These are phyloP conservation scores for Amphiprion ocellaris DNA, from an alignment of 2,113 vertebrate species.

Conservation along the genomic window DNA sequence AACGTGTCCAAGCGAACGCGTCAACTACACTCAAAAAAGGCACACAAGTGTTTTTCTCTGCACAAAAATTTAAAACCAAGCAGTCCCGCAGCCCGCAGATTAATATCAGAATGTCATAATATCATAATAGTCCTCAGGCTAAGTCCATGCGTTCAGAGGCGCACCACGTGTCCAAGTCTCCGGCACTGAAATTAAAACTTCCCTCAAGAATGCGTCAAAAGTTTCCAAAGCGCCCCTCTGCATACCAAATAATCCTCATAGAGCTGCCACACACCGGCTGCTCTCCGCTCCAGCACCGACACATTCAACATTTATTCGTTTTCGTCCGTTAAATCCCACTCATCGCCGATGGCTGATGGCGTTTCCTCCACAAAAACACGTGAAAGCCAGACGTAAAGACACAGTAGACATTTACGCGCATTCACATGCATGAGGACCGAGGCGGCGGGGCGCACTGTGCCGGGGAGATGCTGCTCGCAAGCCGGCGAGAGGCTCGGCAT, in stretches of 20 bases:
- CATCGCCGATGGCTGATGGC: conserved; percentile 31
- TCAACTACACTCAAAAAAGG: background rate
- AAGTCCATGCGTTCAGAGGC: conserved; percentile 49
- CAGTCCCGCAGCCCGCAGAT: background rate
- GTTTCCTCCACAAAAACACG: conserved; percentile 78
- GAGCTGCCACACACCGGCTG: conserved; percentile 22
- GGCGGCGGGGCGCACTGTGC: conserved; percentile 58
- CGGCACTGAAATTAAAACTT: conserved; percentile 67
- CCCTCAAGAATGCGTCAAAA: conserved; percentile 79
- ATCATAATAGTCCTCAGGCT: conserved; percentile 36
- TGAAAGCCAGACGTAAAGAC: conserved; percentile 80
- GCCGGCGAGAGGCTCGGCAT: conserved; percentile 54
- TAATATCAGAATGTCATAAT: background rate
- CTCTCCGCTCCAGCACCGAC: background rate
- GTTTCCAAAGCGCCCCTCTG: conserved; percentile 69
- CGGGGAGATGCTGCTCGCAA: conserved; percentile 68
- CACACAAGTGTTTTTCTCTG: background rate
- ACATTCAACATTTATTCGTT: background rate
- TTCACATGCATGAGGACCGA: conserved; percentile 24
- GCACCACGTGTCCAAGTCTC: conserved; percentile 75
- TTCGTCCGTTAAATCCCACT: conserved; percentile 5
- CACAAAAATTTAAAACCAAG: background rate
- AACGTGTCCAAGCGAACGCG: background rate
- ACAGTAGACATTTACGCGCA: conserved; percentile 1
- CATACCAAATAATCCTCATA: conserved; percentile 62